Base-by-base conservation (phyloP, 2,888 invertebrate genomes). In the Epistrophe grossulariae region DNA sequence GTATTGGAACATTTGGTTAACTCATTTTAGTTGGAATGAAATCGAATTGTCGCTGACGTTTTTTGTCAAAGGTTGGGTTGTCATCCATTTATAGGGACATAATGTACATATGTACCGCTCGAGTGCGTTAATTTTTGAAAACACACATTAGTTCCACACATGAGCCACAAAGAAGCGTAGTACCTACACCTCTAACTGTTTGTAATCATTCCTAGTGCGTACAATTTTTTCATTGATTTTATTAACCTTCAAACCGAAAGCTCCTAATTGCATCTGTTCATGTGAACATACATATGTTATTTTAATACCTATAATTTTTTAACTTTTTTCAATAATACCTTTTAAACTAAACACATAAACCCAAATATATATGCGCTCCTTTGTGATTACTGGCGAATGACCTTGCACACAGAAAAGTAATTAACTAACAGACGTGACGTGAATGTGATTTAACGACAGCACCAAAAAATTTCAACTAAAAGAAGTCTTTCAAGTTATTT, bases 371-470 rank as follows among this genome's bases (percentile, higher is more conserved):
- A 24, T 2, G 17, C 19, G 10, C 13, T 68, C 5, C 35, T 38
- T n/a, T 38, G 19, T 19, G 4, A 13, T 17, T 13, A 38, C 19
- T 55, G 24, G 9, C 40, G 5, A 43, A 13, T 71, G 52, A 77
- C 80, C 84, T 80, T 76, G 84, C 50, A 72, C 4, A 40, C 45
- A 43, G 5, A 66, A 43, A 76, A 43, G 50, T 79, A 79, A 79
- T 84, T 71, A 79, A 43, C 52, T n/a, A 9, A 60, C 17, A 52
- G 43, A 76, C 79, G 64, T 72, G 74, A 72, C 6, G 43, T 43
- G 43, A 43, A 43, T 60, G 31, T 38, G 64, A 52, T 15, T 80
- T 19, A 50, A 7, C 43, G 59, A 66, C 45, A 48, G 6, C 31
- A 11, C 17, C 45, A 8, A 15, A 72, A 48, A 15, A 62, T 38